Conservation (phyloP, 2,888 invertebrate genomes). For the Hoplodrina ambigua region DNA sequence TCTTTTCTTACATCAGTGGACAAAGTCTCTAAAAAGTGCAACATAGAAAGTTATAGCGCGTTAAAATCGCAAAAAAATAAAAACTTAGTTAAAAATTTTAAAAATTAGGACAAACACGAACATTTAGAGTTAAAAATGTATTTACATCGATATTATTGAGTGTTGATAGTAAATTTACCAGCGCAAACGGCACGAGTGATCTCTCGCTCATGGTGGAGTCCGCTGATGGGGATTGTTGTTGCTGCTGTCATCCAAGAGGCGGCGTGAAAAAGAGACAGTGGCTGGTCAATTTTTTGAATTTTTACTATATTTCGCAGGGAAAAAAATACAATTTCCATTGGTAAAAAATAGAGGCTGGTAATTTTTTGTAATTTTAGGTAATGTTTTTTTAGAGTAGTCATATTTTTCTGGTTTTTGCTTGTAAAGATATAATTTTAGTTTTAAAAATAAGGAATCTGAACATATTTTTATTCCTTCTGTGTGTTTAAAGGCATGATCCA, state of each 20-base stretch:
- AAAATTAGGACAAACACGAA: conserved; percentile 49
- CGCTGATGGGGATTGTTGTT: conserved; percentile 88
- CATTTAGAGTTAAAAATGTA: conserved; percentile 75
- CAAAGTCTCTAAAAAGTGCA: conserved; percentile 56
- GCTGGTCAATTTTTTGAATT: conserved; percentile 25
- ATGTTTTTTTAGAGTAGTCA: not conserved
- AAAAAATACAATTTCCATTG: not conserved
- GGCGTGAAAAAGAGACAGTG: conserved; percentile 81
- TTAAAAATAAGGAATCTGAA: too few relatives aligned
- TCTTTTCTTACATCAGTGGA: conserved; percentile 45
- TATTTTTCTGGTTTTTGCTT: not conserved
- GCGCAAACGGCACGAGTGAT: conserved; percentile 87
- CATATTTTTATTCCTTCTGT: too few relatives aligned
- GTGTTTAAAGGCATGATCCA: too few relatives aligned
- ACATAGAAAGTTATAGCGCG: conserved; percentile 46
- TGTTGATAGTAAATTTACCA: conserved; percentile 88
- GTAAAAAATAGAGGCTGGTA: not conserved
- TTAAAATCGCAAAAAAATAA: conserved; percentile 23
- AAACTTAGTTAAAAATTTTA: conserved; percentile 23
- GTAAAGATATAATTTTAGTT: too few relatives aligned
- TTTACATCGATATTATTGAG: conserved; percentile 87
- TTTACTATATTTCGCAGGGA: not conserved
- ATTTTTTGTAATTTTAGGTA: too few relatives aligned
- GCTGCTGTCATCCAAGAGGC: conserved; percentile 76
- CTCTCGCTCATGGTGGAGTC: conserved; percentile 90